Evolutionary conservation across 2,888 invertebrate genomes (phyloP), one percentile per base, ranked within the genome.

Genomic region (Camptogramma bilineatum): DNA sequence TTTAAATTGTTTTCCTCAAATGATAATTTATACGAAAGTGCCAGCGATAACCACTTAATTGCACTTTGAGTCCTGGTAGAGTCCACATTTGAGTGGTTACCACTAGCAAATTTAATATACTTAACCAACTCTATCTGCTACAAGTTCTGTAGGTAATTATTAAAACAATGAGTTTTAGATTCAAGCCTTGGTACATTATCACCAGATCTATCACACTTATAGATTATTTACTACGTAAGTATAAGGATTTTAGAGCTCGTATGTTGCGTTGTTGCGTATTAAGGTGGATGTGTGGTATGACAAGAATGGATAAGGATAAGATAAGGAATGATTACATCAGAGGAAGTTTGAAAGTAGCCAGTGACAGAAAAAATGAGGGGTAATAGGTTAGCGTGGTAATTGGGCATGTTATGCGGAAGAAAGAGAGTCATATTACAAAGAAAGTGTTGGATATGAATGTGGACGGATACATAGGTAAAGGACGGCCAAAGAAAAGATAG

Each of bases 1-100:
- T 34, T 31, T 44, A 52, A 2, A 28, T 21, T 28, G 48, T 54
- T 61, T 42, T 61, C 60, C 60, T 60, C 48, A 48, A 60, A 31
- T 52, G 46, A 42, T 18, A 52, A 46, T 16, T 52, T 16, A 52
- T 34, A 42, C 17, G 28, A 19, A 51, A n/a, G 19, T 52, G 28
- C n/a, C 16, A 18, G 47, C 1, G 17, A 39, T 17, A 44, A 16
- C 8, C 17, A 2, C 7, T 16, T 13, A 17, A 44, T 13, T 44
- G 17, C 13, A 16, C 16, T 44, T 16, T n/a, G 0, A 21, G 21
- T 21, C 21, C 21, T 39, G 39, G 13, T 39, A 39, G 1, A 31
- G 21, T 4, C 4, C 39, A n/a, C 4, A 2, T 39, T n/a, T 1
- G 39, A 31, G 9, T 31, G 10, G 2, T 0, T 9, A 31, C 9